Percentiles rank a stretch among this genome's conserved stretches.
These are phyloP conservation scores for Myotis planiceps DNA, from an alignment of 2,797 vertebrate species.

Conservation along the genomic window DNA sequence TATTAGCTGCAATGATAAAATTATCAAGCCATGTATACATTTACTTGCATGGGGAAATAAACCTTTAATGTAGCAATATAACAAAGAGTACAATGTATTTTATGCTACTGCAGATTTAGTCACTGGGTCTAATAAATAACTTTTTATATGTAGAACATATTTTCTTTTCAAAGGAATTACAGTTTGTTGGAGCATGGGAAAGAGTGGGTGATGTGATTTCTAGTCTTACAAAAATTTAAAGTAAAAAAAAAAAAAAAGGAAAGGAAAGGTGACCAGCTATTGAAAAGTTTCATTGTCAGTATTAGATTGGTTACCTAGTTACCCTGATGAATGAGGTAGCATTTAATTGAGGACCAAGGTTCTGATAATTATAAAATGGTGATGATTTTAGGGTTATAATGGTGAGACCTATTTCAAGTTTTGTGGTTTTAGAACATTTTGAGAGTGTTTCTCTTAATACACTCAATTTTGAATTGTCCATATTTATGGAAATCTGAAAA, in stretches of 20 bases:
- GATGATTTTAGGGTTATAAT: neutral
- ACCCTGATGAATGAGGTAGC: neutral
- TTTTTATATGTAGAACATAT: neutral
- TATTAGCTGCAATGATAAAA: conserved; percentile 31
- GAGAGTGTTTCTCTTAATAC: neutral
- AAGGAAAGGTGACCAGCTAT: neutral
- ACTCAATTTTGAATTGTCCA: neutral
- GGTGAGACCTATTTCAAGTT: neutral
- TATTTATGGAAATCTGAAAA: neutral
- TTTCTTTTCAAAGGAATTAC: conserved; percentile 34
- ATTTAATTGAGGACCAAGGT: neutral
- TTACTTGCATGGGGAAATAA: neutral
- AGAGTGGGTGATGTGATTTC: neutral
- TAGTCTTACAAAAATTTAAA: neutral
- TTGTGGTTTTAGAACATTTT: neutral
- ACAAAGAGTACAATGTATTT: neutral
- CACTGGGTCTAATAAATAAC: conserved; percentile 17
- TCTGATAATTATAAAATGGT: neutral
- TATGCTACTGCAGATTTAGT: conserved; percentile 6
- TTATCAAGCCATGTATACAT: neutral
- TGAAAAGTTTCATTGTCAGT: neutral
- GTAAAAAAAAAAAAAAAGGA: neutral
- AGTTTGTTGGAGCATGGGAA: neutral
- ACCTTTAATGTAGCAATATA: neutral
- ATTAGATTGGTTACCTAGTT: neutral